These are phyloP conservation scores for Ligdia adustata DNA, from an alignment of 2,888 invertebrate genomes.

Conservation along the genomic window DNA sequence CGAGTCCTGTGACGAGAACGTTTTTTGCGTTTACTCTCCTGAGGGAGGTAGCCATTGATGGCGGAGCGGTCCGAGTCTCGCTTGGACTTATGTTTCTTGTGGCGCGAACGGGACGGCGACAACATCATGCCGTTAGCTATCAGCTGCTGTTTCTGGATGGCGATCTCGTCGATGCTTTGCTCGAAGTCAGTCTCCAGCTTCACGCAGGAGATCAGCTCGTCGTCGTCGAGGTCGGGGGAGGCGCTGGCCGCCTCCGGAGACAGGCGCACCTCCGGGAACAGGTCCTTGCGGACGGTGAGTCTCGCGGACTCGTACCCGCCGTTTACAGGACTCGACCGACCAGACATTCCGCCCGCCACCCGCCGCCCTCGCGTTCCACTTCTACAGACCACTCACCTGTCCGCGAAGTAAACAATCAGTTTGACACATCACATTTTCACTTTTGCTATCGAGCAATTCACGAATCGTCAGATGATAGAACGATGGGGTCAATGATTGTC, in stretches of 20 bases:
- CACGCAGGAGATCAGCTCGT: constrained; percentile 65
- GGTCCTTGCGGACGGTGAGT: constrained; percentile 80
- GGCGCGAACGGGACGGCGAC: constrained; percentile 62
- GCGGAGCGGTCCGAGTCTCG: constrained; percentile 59
- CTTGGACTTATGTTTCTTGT: constrained; percentile 73
- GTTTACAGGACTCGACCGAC: constrained; percentile 77
- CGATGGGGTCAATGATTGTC: constrained; percentile 67
- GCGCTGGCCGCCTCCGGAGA: constrained; percentile 53
- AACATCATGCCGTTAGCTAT: constrained; percentile 64
- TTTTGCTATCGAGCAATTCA: constrained; percentile 74
- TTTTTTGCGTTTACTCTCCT: constrained; percentile 72
- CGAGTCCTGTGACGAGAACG: constrained; percentile 65
- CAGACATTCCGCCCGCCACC: constrained; percentile 81
- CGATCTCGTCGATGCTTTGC: constrained; percentile 79
- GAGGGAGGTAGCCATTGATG: constrained; percentile 66
- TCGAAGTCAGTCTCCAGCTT: constrained; percentile 81
- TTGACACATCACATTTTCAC: constrained; percentile 85
- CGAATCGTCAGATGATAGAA: constrained; percentile 64
- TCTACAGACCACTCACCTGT: constrained; percentile 82
- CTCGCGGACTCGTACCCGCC: constrained; percentile 77
- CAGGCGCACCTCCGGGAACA: constrained; percentile 69
- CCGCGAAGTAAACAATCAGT: constrained; percentile 83
- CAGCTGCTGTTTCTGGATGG: constrained; percentile 65
- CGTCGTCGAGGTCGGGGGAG: constrained; percentile 55
- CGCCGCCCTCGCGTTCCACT: constrained; percentile 78